Conservation (phyloP, 2,888 invertebrate species). For the Ennomos fuscantarius region DNA sequence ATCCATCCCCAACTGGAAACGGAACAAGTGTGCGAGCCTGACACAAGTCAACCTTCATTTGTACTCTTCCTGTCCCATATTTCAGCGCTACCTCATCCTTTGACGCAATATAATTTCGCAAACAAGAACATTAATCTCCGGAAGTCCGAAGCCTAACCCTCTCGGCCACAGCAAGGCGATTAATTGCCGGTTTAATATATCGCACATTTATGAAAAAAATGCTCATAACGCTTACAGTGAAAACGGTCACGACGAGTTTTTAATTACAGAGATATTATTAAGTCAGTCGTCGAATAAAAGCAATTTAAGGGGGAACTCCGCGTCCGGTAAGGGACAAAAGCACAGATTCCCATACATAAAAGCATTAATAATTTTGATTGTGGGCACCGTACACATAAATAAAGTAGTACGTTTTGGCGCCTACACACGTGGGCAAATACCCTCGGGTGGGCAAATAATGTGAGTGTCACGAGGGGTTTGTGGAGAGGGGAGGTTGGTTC, state of each 20-base stretch:
- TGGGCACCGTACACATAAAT: slow-evolving; percentile 70
- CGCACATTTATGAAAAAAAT: slow-evolving; percentile 58
- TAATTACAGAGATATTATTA: slow-evolving; percentile 82
- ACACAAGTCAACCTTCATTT: slow-evolving; percentile 15
- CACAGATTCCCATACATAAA: slow-evolving; percentile 73
- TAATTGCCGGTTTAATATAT: slow-evolving; percentile 60
- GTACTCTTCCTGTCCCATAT: slow-evolving; percentile 29
- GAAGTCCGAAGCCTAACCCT: slow-evolving; percentile 38
- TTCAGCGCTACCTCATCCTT: slow-evolving; percentile 34
- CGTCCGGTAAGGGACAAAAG: slow-evolving; percentile 59
- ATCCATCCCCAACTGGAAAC: slow-evolving; percentile 9
- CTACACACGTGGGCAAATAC: slow-evolving; percentile 68
- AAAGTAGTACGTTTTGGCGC: slow-evolving; percentile 69
- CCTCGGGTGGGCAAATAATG: slow-evolving; percentile 69
- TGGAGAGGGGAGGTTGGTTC: slow-evolving; percentile 44
- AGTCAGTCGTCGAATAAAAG: slow-evolving; percentile 75
- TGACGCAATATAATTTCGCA: slow-evolving; percentile 43
- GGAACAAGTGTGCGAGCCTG: slow-evolving; percentile 5
- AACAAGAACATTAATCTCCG: slow-evolving; percentile 43
- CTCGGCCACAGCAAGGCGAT: slow-evolving; percentile 44
- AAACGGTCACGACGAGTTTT: slow-evolving; percentile 71
- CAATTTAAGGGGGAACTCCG: slow-evolving; percentile 59
- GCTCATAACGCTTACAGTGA: slow-evolving; percentile 61
- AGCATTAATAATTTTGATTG: slow-evolving; percentile 81
- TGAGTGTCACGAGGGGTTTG: slow-evolving; percentile 58